phyloP scores from a whole-genome alignment of 2,888 invertebrate genomes.

The Ischnura elegans region DNA sequence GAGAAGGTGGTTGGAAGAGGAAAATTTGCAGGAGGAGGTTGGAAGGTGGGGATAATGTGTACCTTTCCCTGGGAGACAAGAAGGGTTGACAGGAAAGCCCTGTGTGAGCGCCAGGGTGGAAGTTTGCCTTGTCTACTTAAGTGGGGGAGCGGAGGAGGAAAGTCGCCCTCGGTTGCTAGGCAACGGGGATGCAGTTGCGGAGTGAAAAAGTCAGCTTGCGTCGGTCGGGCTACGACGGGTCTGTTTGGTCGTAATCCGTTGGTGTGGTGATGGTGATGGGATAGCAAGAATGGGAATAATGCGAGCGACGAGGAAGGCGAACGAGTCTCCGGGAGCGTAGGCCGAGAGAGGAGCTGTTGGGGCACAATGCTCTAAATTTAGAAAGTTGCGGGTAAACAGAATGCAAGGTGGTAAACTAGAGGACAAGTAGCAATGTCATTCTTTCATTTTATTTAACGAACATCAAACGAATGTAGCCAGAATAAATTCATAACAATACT shows the following conservation, averaged over 20 bases:
- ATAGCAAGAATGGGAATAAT: too few relatives aligned
- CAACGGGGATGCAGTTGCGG: neutral
- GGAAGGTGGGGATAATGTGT: neutral
- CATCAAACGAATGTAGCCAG: too few relatives aligned
- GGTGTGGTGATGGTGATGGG: too few relatives aligned
- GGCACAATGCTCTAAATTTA: too few relatives aligned
- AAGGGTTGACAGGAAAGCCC: neutral
- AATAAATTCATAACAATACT: too few relatives aligned
- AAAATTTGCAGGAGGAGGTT: neutral
- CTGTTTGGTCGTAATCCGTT: too few relatives aligned
- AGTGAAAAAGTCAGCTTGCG: neutral
- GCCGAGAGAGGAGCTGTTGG: too few relatives aligned
- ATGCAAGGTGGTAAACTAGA: too few relatives aligned
- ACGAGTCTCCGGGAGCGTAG: neutral
- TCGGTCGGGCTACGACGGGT: neutral
- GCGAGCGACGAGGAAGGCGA: neutral
- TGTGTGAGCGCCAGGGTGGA: neutral
- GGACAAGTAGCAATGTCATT: too few relatives aligned
- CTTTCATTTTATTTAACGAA: too few relatives aligned
- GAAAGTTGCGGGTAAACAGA: too few relatives aligned
- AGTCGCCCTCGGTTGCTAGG: neutral
- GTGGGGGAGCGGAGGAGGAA: neutral
- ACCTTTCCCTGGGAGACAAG: neutral
- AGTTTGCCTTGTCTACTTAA: slow-evolving; percentile 2
- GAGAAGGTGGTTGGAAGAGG: neutral